These are phyloP conservation scores for Lates calcarifer DNA, from an alignment of 2,113 vertebrate species.

Conservation along the genomic window DNA sequence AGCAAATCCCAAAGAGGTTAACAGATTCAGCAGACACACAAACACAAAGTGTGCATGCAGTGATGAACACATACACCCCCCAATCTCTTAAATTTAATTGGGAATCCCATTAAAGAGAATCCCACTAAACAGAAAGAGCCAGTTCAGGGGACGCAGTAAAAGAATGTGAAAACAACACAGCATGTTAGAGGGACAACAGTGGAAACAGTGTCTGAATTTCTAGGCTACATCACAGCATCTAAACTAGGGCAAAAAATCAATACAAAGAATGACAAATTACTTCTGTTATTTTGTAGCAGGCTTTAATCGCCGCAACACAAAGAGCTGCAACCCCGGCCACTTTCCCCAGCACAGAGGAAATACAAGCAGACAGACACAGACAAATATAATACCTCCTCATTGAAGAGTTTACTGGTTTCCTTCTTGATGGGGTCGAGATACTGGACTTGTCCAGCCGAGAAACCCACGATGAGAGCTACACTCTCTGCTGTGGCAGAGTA, in stretches of 20 bases:
- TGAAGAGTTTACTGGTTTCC: constrained; percentile 93
- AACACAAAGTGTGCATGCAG: constrained; percentile 16
- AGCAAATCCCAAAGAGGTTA: background rate
- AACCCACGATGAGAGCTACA: constrained; percentile 92
- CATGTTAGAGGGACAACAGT: background rate
- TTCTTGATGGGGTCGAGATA: constrained; percentile 94
- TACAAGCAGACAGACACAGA: background rate
- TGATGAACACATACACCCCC: background rate
- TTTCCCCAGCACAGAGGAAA: background rate
- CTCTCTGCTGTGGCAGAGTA: constrained; percentile 90
- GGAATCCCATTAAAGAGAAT: constrained; percentile 33
- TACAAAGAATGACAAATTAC: background rate
- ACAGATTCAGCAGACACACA: constrained; percentile 4
- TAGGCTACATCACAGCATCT: background rate
- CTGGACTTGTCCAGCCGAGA: constrained; percentile 93
- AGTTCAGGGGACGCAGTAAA: background rate
- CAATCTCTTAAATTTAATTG: constrained; percentile 32
- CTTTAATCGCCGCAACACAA: background rate
- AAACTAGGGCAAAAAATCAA: background rate
- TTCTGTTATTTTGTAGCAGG: background rate
- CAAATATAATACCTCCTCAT: constrained; percentile 88
- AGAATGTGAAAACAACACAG: background rate
- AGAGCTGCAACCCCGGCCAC: background rate
- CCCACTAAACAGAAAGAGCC: constrained; percentile 31
- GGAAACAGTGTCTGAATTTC: background rate